Evolutionary conservation across 1,140 invertebrate genomes (phyloP).

Genomic region (Drosophila obscura): DNA sequence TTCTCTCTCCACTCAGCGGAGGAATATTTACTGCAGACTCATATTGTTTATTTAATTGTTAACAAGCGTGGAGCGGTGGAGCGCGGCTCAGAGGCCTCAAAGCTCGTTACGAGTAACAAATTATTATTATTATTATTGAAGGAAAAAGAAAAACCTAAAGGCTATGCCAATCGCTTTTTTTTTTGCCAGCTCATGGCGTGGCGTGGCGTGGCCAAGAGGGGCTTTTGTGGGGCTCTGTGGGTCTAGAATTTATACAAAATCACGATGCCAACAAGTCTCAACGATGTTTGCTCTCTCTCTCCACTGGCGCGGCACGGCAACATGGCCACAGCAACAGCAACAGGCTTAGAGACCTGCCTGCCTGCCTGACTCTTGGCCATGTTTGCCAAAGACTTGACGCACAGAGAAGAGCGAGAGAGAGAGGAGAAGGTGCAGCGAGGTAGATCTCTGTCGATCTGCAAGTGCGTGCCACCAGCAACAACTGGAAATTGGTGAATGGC

Average conservation of each 20-base stretch:
- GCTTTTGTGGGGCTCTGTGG: conserved; percentile 9
- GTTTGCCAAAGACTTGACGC: conserved; percentile 73
- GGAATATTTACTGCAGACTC: conserved; percentile 67
- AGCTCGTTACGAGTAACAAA: conserved; percentile 77
- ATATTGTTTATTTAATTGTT: conserved; percentile 82
- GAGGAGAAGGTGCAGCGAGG: conserved; percentile 3
- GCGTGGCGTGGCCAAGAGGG: neutral
- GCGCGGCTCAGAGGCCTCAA: conserved; percentile 49
- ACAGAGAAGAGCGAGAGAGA: conserved; percentile 11
- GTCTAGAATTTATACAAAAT: conserved; percentile 74
- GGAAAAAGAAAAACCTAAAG: conserved; percentile 32
- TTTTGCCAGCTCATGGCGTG: conserved; percentile 62
- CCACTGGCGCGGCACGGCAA: conserved; percentile 15
- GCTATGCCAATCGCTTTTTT: conserved; percentile 24
- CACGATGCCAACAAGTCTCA: conserved; percentile 80
- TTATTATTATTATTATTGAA: conserved; percentile 61
- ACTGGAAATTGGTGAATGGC: conserved; percentile 71
- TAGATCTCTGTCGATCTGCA: conserved; percentile 18
- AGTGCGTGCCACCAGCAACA: conserved; percentile 5
- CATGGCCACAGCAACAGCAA: conserved; percentile 7
- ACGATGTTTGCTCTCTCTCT: conserved; percentile 75
- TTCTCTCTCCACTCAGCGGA: neutral
- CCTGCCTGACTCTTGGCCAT: conserved; percentile 39
- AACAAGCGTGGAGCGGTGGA: conserved; percentile 71
- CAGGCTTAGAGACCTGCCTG: conserved; percentile 23